Conservation (phyloP, 1,140 invertebrate species). For the Radopholus similis region DNA sequence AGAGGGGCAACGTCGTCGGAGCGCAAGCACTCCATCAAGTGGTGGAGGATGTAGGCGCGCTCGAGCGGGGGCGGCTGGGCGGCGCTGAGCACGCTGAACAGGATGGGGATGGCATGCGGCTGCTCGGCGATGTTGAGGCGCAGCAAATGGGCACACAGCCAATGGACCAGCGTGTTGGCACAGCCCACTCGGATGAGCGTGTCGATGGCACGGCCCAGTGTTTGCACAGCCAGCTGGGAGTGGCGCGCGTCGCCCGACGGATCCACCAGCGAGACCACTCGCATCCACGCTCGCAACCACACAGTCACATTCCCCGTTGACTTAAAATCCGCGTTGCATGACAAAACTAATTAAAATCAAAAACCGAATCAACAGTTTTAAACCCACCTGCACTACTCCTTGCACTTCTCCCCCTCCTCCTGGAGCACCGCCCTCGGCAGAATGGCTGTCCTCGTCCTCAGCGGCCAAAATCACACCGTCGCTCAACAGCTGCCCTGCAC, state of each 20-base stretch:
- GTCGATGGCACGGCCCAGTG: slow-evolving; percentile 35
- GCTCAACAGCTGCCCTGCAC: too few relatives aligned
- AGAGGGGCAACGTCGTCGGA: slow-evolving; percentile 39
- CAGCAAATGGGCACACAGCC: slow-evolving; percentile 42
- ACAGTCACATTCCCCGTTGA: slow-evolving; percentile 27
- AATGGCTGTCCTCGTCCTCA: too few relatives aligned
- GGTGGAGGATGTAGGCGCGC: slow-evolving; percentile 40
- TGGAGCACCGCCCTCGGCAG: too few relatives aligned
- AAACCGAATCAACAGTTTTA: too few relatives aligned
- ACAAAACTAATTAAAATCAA: too few relatives aligned
- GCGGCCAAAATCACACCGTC: too few relatives aligned
- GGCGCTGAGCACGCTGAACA: slow-evolving; percentile 38
- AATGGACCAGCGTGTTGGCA: slow-evolving; percentile 46
- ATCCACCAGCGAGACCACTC: slow-evolving; percentile 40
- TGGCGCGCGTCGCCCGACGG: slow-evolving; percentile 21
- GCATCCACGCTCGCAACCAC: slow-evolving; percentile 50
- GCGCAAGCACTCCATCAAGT: slow-evolving; percentile 29
- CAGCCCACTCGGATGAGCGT: slow-evolving; percentile 32
- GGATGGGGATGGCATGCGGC: slow-evolving; percentile 45
- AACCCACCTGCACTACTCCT: too few relatives aligned
- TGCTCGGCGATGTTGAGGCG: slow-evolving; percentile 34
- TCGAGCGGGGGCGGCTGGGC: slow-evolving; percentile 41
- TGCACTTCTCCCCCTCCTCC: too few relatives aligned
- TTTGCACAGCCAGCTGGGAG: slow-evolving; percentile 44
- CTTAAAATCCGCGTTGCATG: slow-evolving; percentile 35